Evolutionary conservation across 2,797 vertebrate species (phyloP).

Genomic region (Brotula barbata): DNA sequence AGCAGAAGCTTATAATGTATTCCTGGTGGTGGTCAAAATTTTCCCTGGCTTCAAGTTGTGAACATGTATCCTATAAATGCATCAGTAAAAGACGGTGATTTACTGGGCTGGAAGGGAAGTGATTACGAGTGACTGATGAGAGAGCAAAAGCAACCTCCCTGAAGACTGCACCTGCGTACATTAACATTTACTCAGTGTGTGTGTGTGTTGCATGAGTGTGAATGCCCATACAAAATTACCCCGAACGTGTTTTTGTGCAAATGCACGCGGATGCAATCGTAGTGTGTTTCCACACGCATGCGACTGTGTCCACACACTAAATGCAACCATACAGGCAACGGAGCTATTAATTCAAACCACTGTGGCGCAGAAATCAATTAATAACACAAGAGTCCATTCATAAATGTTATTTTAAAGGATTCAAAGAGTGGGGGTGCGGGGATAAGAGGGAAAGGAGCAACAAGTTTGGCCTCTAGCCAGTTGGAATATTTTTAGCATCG

Average conservation of each 20-base stretch:
- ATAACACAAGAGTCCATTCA: constrained; percentile 53
- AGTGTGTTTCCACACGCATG: neutral
- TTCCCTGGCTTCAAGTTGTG: constrained; percentile 69
- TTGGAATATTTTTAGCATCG: constrained; percentile 64
- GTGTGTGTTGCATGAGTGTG: constrained; percentile 16
- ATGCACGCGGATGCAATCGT: constrained; percentile 8
- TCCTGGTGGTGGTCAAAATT: constrained; percentile 65
- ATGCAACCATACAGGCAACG: constrained; percentile 60
- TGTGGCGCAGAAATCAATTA: constrained; percentile 63
- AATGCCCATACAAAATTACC: constrained; percentile 33
- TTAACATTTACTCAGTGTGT: constrained; percentile 61
- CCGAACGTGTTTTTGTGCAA: constrained; percentile 43
- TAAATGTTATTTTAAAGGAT: constrained; percentile 67
- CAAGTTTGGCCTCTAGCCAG: constrained; percentile 59
- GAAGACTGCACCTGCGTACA: constrained; percentile 70
- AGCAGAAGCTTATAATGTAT: constrained; percentile 66
- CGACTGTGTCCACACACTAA: constrained; percentile 49
- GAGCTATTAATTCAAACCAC: constrained; percentile 65
- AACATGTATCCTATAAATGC: constrained; percentile 75
- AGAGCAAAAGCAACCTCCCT: constrained; percentile 66
- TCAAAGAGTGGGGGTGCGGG: constrained; percentile 65
- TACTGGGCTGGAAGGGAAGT: constrained; percentile 72
- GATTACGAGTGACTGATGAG: constrained; percentile 78
- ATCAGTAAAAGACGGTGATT: constrained; percentile 68
- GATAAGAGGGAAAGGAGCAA: constrained; percentile 54